phyloP scores from a whole-genome alignment of 1,140 invertebrate species.

The Brachionus angularis region DNA sequence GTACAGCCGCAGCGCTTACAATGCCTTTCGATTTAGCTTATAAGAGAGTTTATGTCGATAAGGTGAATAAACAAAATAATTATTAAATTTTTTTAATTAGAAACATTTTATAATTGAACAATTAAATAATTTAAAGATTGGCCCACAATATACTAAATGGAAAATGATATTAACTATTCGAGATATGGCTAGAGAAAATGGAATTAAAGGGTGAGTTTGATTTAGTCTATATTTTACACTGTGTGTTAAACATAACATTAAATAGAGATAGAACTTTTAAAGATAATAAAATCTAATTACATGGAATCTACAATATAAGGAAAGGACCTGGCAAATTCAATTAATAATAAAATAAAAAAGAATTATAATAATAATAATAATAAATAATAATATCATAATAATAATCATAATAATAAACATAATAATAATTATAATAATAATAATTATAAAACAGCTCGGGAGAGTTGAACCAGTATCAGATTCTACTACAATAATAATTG shows the following conservation, averaged over 20 bases:
- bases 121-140: no score
- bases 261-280: constrained; percentile 29
- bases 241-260: constrained; percentile 7
- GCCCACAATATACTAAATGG: not conserved
- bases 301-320: no score
- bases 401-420: no score
- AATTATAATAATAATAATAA: no score
- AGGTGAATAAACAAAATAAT: not conserved
- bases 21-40: constrained; percentile 18
- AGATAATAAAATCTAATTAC: no score
- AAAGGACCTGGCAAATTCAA: no score
- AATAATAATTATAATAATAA: no score
- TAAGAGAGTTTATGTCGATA: constrained; percentile 13
- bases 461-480: not conserved
- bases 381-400: no score
- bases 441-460: constrained; percentile 6
- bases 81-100: not conserved
- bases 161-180: constrained; percentile 4
- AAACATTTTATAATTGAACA: no score
- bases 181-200: constrained; percentile 1
- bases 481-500: constrained; percentile 1
- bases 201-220: constrained; percentile 24
- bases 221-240: not conserved
- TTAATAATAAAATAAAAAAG: no score
- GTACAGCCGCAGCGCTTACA: not conserved